These are phyloP conservation scores for Eptesicus fuscus DNA, from an alignment of 2,113 vertebrate genomes.

Conservation along the genomic window DNA sequence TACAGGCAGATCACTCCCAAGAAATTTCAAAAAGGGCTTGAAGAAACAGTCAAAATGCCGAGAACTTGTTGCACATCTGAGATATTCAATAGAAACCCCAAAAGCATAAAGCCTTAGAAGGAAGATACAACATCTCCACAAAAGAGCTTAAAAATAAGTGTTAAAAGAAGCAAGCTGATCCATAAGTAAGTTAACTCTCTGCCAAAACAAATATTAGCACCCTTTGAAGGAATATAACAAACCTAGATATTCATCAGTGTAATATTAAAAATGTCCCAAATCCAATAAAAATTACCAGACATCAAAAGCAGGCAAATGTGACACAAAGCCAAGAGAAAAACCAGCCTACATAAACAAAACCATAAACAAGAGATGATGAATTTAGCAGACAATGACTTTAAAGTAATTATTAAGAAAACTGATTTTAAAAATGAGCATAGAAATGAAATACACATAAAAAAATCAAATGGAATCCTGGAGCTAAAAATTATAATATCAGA, in stretches of 20 bases:
- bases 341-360: neutral
- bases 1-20: neutral
- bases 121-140: neutral
- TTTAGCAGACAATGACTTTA: neutral
- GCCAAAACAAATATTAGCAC: neutral
- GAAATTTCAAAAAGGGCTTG: neutral
- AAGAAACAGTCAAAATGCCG: neutral
- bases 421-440: neutral
- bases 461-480: neutral
- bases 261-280: neutral
- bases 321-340: neutral
- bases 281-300: neutral
- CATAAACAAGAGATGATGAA: neutral
- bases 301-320: neutral
- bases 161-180: neutral
- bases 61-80: neutral
- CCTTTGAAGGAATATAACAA: neutral
- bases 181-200: neutral
- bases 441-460: neutral
- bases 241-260: neutral
- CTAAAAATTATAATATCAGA: neutral
- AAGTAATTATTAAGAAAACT: neutral
- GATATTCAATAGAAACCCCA: neutral
- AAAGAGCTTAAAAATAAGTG: neutral
- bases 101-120: neutral